Evolutionary conservation across 2,888 invertebrate genomes (phyloP).

Genomic region (Epinotia bilunana): DNA sequence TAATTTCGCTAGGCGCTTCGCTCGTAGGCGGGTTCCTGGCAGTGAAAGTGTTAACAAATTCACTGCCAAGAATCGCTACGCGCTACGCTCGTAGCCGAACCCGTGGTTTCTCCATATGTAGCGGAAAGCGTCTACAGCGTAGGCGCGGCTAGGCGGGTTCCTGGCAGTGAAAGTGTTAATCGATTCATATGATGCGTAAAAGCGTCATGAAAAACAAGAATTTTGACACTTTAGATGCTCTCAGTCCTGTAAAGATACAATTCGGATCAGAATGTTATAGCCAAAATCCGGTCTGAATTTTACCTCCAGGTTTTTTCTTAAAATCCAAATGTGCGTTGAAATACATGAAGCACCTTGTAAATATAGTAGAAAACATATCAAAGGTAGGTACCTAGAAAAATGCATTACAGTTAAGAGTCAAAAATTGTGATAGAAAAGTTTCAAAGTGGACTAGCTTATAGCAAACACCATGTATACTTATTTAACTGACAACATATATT

Average conservation of each 20-base stretch:
- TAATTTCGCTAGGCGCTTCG: too few species aligned
- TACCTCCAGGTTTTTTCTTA: background rate
- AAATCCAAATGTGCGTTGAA: slow-evolving; percentile 32
- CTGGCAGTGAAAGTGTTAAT: background rate
- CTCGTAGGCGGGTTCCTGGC: too few species aligned
- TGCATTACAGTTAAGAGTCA: slow-evolving; percentile 6
- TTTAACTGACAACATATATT: background rate
- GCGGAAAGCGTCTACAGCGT: too few species aligned
- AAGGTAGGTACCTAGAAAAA: slow-evolving; percentile 21
- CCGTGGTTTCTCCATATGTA: too few species aligned
- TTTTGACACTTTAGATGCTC: slow-evolving; percentile 11
- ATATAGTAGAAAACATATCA: slow-evolving; percentile 25
- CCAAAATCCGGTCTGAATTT: slow-evolving; percentile 3
- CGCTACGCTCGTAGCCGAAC: too few species aligned
- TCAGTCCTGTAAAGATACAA: slow-evolving; percentile 6
- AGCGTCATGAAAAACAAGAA: background rate
- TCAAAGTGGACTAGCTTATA: slow-evolving; percentile 5
- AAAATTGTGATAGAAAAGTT: slow-evolving; percentile 18
- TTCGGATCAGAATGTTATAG: background rate
- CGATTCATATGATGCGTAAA: background rate
- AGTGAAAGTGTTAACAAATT: too few species aligned
- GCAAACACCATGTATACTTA: background rate
- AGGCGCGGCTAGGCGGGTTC: too few species aligned
- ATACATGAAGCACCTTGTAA: slow-evolving; percentile 33
- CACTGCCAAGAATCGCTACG: too few species aligned